Evolutionary conservation across 2,888 invertebrate species (phyloP).

Genomic region (Ochropleura leucogaster): DNA sequence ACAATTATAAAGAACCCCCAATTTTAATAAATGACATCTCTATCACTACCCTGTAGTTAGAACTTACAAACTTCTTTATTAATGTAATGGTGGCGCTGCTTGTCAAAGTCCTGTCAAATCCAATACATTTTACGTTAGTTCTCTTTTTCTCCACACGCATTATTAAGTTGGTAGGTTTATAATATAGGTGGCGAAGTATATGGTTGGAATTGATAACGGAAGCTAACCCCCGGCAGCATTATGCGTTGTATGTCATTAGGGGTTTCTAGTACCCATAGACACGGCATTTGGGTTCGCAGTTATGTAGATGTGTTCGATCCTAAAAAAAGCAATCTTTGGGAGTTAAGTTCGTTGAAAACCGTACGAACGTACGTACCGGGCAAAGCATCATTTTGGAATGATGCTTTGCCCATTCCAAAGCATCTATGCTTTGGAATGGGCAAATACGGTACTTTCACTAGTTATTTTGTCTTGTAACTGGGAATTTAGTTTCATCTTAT

Average conservation of each 20-base stretch:
- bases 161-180: not conserved
- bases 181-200: constrained; percentile 77
- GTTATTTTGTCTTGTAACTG: too few relatives aligned
- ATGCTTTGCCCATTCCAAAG: too few relatives aligned
- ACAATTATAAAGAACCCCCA: constrained; percentile 59
- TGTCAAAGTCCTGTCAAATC: constrained; percentile 1
- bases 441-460: too few relatives aligned
- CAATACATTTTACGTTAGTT: constrained; percentile 22
- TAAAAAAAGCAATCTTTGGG: fast-evolving
- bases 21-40: constrained; percentile 73
- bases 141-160: constrained; percentile 6
- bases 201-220: constrained; percentile 78
- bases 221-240: constrained; percentile 74
- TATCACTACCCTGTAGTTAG: constrained; percentile 76
- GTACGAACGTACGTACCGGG: too few relatives aligned
- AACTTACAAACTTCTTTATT: not conserved
- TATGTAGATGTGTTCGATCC: constrained; percentile 54
- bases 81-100: constrained; percentile 21
- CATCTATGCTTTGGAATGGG: too few relatives aligned
- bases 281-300: constrained; percentile 61
- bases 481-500: too few relatives aligned
- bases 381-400: too few relatives aligned
- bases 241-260: constrained; percentile 76
- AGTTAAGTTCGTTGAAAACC: too few relatives aligned
- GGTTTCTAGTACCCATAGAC: constrained; percentile 74